Evolutionary conservation across 1,140 invertebrate genomes (phyloP), one percentile per base, ranked within the genome.

Genomic region (Drosophila pachea): DNA sequence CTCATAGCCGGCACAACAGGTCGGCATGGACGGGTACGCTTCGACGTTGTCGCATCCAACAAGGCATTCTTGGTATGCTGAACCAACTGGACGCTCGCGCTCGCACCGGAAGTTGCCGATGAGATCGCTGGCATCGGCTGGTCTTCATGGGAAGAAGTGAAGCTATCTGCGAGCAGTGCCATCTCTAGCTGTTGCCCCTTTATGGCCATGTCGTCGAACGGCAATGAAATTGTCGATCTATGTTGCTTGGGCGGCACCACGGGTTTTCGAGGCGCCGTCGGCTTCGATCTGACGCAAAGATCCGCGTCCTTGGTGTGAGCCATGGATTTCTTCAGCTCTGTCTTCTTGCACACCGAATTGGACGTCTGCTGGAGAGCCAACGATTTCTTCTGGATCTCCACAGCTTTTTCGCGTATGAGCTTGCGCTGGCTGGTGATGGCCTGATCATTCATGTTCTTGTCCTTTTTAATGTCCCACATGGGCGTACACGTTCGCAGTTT

Each of bases 401-500:
- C 12, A 6, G 55, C 12, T 40, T 45, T 58, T 29, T 29, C 42
- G 0, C 55, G 55, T 14, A 43, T 58, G n/a, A 16, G 16, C 12
- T 45, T 33, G 55, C 55, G 42, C 55, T 47, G 42, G 42, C 31
- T 14, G 31, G 2, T 33, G 9, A 48, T 32, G n/a, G 40, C 38
- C 54, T 56, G 16, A 14, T 56, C 29, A 29, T n/a, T 32, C 8
- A 45, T 2, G 8, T 58, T 31, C 9, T 22, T 22, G 3, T 11
- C 32, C 4, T 5, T 32, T 16, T 6, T 12, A 9, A 16, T 4
- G 40, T 4, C 16, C 8, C 9, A 1, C 4, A n/a, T 2, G 31
- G 12, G 5, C 54, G 40, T 40, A 16, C 40, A 9, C 2, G 11
- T 16, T 6, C 2, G 29, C 47, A 49, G 14, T 3, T 32, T 32